A percentile compares a stretch with the other conserved stretches of the same genome.
Conservation (phyloP, 1,140 invertebrate genomes). For the Plodia interpunctella region DNA sequence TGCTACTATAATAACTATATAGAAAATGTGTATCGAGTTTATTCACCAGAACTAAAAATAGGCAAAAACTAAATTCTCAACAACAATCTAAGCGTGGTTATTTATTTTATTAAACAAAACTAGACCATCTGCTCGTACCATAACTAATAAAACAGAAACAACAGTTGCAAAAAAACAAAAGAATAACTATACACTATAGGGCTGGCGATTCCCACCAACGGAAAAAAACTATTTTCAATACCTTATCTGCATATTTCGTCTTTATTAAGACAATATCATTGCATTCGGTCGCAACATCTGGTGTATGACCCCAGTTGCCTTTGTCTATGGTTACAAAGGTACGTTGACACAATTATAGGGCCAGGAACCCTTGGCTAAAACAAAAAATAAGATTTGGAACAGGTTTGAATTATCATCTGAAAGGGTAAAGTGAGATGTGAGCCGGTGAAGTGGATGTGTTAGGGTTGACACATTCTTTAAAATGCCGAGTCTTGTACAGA, state of each 20-base stretch:
- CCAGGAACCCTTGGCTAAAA: conserved; percentile 7
- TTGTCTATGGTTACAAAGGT: conserved; percentile 12
- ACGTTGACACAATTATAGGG: conserved; percentile 12
- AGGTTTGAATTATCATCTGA: conserved; percentile 13
- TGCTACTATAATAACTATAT: too few species aligned
- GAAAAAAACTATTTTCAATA: conserved; percentile 11
- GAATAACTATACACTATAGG: conserved; percentile 7
- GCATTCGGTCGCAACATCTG: conserved; percentile 2
- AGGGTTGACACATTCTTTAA: background rate
- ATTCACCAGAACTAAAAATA: too few species aligned
- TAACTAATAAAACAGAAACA: conserved; percentile 13
- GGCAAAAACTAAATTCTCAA: background rate
- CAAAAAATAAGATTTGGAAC: conserved; percentile 12
- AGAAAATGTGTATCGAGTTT: too few species aligned
- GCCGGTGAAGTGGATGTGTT: conserved; percentile 1
- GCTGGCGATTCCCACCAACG: conserved; percentile 8
- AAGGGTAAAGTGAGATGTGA: conserved; percentile 13
- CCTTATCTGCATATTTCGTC: conserved; percentile 11
- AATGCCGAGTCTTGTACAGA: background rate
- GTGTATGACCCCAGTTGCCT: background rate
- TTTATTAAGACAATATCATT: conserved; percentile 11
- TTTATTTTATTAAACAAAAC: conserved; percentile 8
- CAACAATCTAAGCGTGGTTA: background rate
- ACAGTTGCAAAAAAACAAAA: conserved; percentile 12
- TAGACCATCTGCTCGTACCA: conserved; percentile 9